These are phyloP conservation scores for Drosophila histrio DNA, from an alignment of 2,888 invertebrate genomes.

Conservation along the genomic window DNA sequence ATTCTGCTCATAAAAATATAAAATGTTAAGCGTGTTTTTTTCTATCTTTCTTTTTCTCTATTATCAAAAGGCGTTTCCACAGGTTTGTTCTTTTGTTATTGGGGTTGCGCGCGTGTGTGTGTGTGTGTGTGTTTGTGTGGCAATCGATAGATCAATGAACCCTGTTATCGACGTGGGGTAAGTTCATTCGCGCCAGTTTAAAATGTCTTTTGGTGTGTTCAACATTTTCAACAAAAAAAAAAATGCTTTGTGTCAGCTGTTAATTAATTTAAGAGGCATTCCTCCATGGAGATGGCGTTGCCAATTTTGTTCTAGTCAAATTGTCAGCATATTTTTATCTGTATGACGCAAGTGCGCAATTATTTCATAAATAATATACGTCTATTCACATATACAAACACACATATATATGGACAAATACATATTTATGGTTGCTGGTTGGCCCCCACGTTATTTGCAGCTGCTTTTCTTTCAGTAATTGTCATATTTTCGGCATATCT, in stretches of 20 bases:
- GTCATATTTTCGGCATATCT: conserved; percentile 48
- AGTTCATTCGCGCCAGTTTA: conserved; percentile 1
- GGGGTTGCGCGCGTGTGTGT: background rate
- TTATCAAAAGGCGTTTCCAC: background rate
- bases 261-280: conserved; percentile 26
- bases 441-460: conserved; percentile 31
- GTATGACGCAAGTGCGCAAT: conserved; percentile 64
- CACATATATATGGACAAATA: conserved; percentile 4
- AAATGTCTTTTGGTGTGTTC: background rate
- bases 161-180: conserved; percentile 26
- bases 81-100: background rate
- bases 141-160: conserved; percentile 52
- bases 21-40: conserved; percentile 20
- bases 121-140: background rate
- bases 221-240: background rate
- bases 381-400: background rate
- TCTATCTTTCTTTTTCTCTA: background rate
- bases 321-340: conserved; percentile 52
- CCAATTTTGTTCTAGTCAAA: conserved; percentile 31
- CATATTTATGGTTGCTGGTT: background rate
- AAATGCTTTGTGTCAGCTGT: conserved; percentile 4
- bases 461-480: conserved; percentile 57
- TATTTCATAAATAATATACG: conserved; percentile 57
- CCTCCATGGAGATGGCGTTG: conserved; percentile 8
- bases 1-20: conserved; percentile 65